Conservation (phyloP, 2,113 vertebrate species). For the Gadus macrocephalus region DNA sequence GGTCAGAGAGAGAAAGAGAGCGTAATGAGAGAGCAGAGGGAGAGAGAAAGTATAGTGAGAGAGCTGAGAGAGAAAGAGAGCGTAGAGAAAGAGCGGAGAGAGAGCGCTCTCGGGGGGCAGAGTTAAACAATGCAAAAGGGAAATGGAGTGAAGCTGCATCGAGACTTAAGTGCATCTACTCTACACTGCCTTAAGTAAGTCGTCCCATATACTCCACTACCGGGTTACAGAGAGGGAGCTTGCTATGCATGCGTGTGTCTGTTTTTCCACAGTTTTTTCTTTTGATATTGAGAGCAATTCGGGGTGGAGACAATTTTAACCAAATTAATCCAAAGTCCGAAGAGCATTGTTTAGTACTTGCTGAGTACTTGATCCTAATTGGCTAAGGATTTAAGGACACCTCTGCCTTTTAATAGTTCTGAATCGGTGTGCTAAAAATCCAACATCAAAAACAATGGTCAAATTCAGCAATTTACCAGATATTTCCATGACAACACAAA, state of each 20-base stretch:
- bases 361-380: background rate
- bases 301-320: background rate
- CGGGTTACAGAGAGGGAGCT: conserved; percentile 8
- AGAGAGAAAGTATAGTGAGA: too few species aligned
- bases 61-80: too few species aligned
- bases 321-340: background rate
- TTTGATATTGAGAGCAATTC: background rate
- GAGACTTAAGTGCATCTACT: conserved; percentile 30
- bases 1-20: too few species aligned
- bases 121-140: conserved; percentile 11
- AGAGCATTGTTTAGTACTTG: conserved; percentile 24
- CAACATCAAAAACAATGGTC: too few species aligned
- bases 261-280: background rate
- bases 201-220: background rate
- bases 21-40: too few species aligned
- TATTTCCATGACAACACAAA: too few species aligned
- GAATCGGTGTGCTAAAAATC: too few species aligned
- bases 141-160: conserved; percentile 16
- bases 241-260: background rate
- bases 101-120: background rate
- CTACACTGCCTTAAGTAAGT: conserved; percentile 6
- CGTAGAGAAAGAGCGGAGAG: too few species aligned
- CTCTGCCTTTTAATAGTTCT: too few species aligned
- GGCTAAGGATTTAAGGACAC: background rate
- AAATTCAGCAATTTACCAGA: too few species aligned